phyloP scores from a whole-genome alignment of 92 coral and sea anemone species.

The Metridium senile region DNA sequence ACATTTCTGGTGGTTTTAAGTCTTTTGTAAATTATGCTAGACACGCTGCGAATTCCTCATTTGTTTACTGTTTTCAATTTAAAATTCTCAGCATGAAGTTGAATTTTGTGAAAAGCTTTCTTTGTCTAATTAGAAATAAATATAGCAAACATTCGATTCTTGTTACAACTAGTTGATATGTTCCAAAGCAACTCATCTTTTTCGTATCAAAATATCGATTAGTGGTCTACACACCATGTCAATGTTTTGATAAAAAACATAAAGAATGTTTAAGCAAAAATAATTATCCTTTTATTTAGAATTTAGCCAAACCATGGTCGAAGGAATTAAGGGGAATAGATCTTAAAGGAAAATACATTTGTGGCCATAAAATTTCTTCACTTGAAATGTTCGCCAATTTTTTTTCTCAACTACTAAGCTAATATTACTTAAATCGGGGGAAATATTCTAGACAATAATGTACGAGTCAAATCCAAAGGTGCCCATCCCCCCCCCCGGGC shows the following conservation, averaged over 20 bases:
- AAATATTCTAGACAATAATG: not conserved
- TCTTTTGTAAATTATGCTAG: not conserved
- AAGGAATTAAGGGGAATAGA: too few relatives aligned
- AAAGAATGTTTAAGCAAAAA: too few relatives aligned
- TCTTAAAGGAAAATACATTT: too few relatives aligned
- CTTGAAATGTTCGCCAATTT: not conserved
- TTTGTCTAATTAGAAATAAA: not conserved
- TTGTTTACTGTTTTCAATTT: conserved; percentile 3
- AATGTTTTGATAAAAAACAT: too few relatives aligned
- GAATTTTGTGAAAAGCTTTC: not conserved
- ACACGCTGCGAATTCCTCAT: not conserved
- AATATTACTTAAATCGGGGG: not conserved
- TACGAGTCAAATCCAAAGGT: too few relatives aligned
- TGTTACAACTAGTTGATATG: not conserved
- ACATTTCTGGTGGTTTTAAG: not conserved
- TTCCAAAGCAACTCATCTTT: too few relatives aligned
- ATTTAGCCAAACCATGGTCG: too few relatives aligned
- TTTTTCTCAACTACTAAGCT: not conserved
- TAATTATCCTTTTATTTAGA: too few relatives aligned
- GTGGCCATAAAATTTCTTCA: too few relatives aligned
- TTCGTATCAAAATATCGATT: too few relatives aligned
- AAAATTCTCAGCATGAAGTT: conserved; percentile 5
- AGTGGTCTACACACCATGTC: too few relatives aligned
- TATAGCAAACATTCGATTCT: not conserved
- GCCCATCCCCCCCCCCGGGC: too few relatives aligned